These are phyloP conservation scores for Excalfactoria chinensis DNA, from an alignment of 2,113 vertebrate species.

Conservation along the genomic window DNA sequence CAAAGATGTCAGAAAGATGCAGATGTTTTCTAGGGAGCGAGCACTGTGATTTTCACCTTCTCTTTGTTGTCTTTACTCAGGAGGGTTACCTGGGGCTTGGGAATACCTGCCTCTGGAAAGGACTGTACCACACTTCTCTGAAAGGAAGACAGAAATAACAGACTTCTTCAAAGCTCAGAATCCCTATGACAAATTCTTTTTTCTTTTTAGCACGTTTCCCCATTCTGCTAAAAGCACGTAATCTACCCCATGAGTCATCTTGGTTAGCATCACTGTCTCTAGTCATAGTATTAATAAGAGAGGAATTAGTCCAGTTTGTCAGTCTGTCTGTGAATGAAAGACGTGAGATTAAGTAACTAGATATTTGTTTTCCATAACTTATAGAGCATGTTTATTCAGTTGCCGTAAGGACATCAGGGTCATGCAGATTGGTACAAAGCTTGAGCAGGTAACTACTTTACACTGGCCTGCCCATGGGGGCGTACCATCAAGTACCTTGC, in stretches of 20 bases:
- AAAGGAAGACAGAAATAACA: background rate
- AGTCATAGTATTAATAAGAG: constrained; percentile 36
- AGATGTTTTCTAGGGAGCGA: background rate
- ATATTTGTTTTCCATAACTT: constrained; percentile 43
- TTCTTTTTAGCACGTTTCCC: background rate
- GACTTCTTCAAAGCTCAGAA: background rate
- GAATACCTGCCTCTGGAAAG: constrained; percentile 26
- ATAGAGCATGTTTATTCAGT: constrained; percentile 28
- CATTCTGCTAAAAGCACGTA: background rate
- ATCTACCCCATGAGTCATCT: constrained; percentile 17
- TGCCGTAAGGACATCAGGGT: background rate
- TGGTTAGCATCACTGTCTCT: background rate
- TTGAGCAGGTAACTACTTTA: background rate
- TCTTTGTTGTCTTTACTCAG: background rate
- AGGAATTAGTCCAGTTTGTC: constrained; percentile 55
- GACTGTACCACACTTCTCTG: background rate
- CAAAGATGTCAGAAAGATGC: background rate
- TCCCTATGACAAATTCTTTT: background rate
- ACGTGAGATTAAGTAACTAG: background rate
- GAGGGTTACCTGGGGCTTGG: background rate
- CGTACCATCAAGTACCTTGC: background rate
- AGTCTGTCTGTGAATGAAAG: constrained; percentile 53
- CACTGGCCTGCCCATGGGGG: background rate
- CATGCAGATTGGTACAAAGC: background rate
- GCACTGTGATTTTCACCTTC: background rate